Base-by-base conservation (phyloP, 1,140 invertebrate genomes). In the Tribolium castaneum region DNA sequence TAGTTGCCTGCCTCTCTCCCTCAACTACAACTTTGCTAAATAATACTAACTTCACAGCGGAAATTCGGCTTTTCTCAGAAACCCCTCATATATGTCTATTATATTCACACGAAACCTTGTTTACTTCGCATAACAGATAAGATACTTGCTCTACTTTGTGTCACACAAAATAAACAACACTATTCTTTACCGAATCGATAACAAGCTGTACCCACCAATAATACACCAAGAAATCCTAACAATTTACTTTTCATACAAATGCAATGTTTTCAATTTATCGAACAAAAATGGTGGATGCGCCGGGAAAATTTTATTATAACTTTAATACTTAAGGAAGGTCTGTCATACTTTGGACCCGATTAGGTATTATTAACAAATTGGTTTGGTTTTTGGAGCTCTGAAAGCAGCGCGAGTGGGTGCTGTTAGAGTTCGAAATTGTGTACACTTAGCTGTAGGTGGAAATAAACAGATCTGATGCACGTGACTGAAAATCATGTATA, bases 21-120 rank as follows among this genome's bases (percentile, higher is more conserved):
- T 66, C 59, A 66, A 66, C 59, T 66, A 66, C 59, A 66, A 66
- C 59, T 66, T 66, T 66, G 59, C 59, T 66, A 66, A 66, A 66
- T 66, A 66, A 66, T 66, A 66, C 59, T 35, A 66, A 66, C 59
- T 66, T 66, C 59, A 66, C 59, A 30, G 14, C 59, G 59, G 59
- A 66, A 66, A 66, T 66, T 66, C 59, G 30, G 59, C 59, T 66
- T 66, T 66, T 66, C 59, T 66, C 59, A 35, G 30, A 66, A 66
- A 6, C 59, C 59, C 30, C 30, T 66, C 59, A 66, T 66, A 66
- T 66, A 66, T 66, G 59, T 66, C 59, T 66, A 66, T 66, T 66
- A 66, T 66, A 66, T 66, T 66, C 59, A 66, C 59, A 35, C 59
- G 25, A 35, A 66, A 66, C 59, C 59, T 66, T 66, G 59, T 66